Conservation (phyloP, 2,888 invertebrate species). For the Physocephala rufipes region DNA sequence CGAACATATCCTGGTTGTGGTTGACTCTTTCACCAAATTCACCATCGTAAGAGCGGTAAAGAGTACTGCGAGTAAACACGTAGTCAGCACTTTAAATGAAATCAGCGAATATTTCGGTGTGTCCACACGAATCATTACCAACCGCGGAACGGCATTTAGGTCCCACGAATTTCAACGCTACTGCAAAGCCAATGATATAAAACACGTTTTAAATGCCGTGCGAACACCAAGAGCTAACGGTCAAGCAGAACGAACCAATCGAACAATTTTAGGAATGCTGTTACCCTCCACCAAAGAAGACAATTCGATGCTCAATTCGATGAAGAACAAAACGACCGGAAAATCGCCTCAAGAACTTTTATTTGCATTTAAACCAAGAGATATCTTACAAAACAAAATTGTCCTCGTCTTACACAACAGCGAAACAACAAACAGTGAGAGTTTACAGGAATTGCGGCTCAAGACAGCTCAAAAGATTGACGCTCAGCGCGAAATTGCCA, state of each 20-base stretch:
- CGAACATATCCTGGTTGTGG: slow-evolving; percentile 37
- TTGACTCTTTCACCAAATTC: slow-evolving; percentile 42
- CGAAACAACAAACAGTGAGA: slow-evolving; percentile 25
- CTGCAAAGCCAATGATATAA: background rate
- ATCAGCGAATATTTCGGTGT: slow-evolving; percentile 47
- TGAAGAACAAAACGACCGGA: slow-evolving; percentile 13
- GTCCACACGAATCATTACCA: slow-evolving; percentile 45
- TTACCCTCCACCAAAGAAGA: background rate
- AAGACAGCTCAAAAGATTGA: slow-evolving; percentile 23
- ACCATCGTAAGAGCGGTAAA: slow-evolving; percentile 40
- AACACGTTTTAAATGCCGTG: slow-evolving; percentile 13
- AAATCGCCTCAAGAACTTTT: slow-evolving; percentile 42
- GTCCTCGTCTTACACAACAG: slow-evolving; percentile 36
- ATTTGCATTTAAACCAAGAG: slow-evolving; percentile 39
- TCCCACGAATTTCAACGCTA: too few species aligned
- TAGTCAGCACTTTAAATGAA: slow-evolving; percentile 41
- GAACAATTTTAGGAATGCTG: slow-evolving; percentile 10
- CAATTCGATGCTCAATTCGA: slow-evolving; percentile 8
- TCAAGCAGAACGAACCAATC: slow-evolving; percentile 25
- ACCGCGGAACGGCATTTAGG: too few species aligned
- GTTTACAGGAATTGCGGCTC: background rate
- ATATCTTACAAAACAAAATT: slow-evolving; percentile 34
- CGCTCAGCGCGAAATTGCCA: slow-evolving; percentile 35
- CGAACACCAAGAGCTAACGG: slow-evolving; percentile 23
- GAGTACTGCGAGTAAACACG: slow-evolving; percentile 37